Percentiles rank a stretch among this genome's conserved stretches.
Evolutionary conservation across 2,113 vertebrate species (phyloP).

Genomic region (Brachyistius frenatus): DNA sequence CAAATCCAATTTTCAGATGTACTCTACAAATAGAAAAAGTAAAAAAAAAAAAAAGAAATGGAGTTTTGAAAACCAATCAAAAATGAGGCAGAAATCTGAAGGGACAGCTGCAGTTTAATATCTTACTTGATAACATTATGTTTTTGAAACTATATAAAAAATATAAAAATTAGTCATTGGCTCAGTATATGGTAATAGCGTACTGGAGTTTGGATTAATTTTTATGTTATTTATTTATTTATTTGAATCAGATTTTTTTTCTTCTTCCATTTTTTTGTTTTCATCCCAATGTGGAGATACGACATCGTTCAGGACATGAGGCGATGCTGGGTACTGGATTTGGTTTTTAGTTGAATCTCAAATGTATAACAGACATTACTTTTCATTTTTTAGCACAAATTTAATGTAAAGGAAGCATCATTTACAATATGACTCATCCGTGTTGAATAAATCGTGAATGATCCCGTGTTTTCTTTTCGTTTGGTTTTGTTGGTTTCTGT

Average conservation of each 20-base stretch:
- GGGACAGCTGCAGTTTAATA: neutral
- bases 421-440: constrained; percentile 39
- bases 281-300: constrained; percentile 16
- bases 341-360: constrained; percentile 44
- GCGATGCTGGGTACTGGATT: neutral
- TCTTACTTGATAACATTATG: neutral
- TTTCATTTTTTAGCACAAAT: constrained; percentile 29
- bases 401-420: constrained; percentile 60
- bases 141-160: neutral
- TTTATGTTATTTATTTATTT: constrained; percentile 64
- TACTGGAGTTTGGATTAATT: constrained; percentile 21
- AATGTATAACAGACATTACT: constrained; percentile 13
- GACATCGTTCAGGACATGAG: constrained; percentile 6
- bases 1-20: neutral
- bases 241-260: constrained; percentile 34
- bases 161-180: neutral
- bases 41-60: neutral
- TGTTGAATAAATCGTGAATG: constrained; percentile 74
- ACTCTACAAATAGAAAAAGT: too few relatives aligned
- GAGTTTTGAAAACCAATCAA: neutral
- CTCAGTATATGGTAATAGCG: neutral
- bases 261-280: constrained; percentile 7
- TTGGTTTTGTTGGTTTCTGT: constrained; percentile 2
- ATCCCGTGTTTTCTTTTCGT: constrained; percentile 38
- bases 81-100: constrained; percentile 2